Percentiles rank a stretch among this genome's conserved stretches.
Evolutionary conservation across 2,113 vertebrate genomes (phyloP).

Genomic region (Fulmarus glacialis): DNA sequence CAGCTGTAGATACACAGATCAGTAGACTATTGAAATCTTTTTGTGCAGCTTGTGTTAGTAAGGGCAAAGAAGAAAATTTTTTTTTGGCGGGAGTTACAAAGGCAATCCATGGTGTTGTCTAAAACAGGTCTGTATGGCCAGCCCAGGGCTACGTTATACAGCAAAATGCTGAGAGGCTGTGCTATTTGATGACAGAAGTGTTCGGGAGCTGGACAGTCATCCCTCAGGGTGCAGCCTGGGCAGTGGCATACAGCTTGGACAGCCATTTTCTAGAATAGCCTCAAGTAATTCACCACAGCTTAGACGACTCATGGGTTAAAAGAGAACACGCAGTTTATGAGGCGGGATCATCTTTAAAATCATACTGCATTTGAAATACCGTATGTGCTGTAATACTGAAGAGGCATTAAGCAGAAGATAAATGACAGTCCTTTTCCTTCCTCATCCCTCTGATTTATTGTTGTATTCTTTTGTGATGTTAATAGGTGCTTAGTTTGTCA

Average conservation of each 20-base stretch:
- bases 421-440: not conserved
- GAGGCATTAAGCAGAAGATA: not conserved
- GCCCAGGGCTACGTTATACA: not conserved
- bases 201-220: not conserved
- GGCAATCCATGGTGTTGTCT: not conserved
- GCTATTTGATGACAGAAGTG: not conserved
- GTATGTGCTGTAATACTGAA: not conserved
- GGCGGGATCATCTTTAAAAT: not conserved
- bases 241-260: not conserved
- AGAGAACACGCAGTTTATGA: not conserved
- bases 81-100: not conserved
- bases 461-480: not conserved
- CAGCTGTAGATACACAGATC: not conserved
- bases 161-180: not conserved
- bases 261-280: not conserved
- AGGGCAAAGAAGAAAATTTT: not conserved
- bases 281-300: not conserved
- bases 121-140: not conserved
- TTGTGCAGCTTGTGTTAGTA: not conserved
- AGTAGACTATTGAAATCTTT: not conserved
- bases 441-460: not conserved
- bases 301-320: not conserved
- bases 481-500: not conserved
- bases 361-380: not conserved
- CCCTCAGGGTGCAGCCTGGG: rapidly evolving